Evolutionary conservation across 2,113 vertebrate genomes (phyloP).

Genomic region (Daboia siamensis): DNA sequence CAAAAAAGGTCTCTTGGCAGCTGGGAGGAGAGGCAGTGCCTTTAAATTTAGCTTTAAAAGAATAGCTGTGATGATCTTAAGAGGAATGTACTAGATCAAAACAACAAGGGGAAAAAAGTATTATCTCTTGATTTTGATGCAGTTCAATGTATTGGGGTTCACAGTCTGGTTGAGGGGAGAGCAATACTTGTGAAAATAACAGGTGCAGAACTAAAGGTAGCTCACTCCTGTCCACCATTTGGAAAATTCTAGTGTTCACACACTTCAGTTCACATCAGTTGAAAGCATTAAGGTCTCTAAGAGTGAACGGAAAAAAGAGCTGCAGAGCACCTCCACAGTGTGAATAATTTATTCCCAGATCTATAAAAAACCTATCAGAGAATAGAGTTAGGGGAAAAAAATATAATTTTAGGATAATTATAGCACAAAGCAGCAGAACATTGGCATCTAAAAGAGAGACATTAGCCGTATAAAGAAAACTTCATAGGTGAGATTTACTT

Average conservation of each 20-base stretch:
- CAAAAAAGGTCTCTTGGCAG: background rate
- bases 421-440: slow-evolving; percentile 54
- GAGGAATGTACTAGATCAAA: background rate
- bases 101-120: background rate
- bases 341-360: slow-evolving; percentile 65
- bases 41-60: background rate
- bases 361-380: slow-evolving; percentile 57
- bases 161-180: background rate
- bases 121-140: background rate
- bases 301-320: slow-evolving; percentile 38
- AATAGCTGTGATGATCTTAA: background rate
- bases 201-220: slow-evolving; percentile 18
- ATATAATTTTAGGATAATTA: slow-evolving; percentile 68
- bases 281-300: slow-evolving; percentile 28
- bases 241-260: background rate
- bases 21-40: background rate
- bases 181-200: background rate
- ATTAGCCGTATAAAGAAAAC: slow-evolving; percentile 50
- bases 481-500: slow-evolving; percentile 33
- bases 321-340: slow-evolving; percentile 40
- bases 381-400: slow-evolving; percentile 61
- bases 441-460: slow-evolving; percentile 48
- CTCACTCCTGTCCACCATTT: background rate
- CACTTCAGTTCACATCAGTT: background rate
- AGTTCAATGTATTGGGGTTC: background rate